These are phyloP conservation scores for Oreochromis aureus DNA, from an alignment of 2,113 vertebrate species.

Conservation along the genomic window DNA sequence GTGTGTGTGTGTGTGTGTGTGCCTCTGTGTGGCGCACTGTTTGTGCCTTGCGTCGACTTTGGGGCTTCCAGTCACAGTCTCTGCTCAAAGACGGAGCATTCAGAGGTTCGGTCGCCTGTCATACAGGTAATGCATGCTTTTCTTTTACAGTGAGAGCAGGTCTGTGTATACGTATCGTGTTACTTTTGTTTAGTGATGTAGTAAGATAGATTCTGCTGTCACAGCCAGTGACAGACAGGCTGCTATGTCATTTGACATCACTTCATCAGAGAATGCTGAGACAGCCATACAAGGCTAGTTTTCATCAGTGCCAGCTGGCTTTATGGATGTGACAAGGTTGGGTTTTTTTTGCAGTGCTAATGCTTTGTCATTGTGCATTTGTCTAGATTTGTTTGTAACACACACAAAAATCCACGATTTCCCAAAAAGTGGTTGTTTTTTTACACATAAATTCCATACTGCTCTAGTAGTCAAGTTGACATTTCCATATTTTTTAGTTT, in stretches of 20 bases:
- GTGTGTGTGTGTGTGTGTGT: background rate
- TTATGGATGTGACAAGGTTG: background rate
- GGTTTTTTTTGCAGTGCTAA: background rate
- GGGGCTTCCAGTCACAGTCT: conserved; percentile 31
- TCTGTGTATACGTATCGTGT: background rate
- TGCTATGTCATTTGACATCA: conserved; percentile 20
- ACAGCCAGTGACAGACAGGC: background rate
- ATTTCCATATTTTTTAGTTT: background rate
- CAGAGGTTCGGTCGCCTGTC: conserved; percentile 3
- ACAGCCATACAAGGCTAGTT: background rate
- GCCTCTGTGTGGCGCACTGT: background rate
- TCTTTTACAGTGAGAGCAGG: background rate
- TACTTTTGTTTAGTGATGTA: background rate
- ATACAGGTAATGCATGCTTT: conserved; percentile 41
- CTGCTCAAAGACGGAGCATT: conserved; percentile 14
- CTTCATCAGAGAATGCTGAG: conserved; percentile 27
- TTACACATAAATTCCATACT: background rate
- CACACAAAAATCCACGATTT: background rate
- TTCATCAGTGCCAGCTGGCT: background rate
- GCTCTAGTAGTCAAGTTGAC: background rate
- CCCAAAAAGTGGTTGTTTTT: background rate
- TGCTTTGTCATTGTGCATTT: background rate
- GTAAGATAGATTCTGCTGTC: background rate
- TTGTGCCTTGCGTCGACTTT: conserved; percentile 23
- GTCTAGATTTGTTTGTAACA: background rate